A percentile compares a stretch with the other conserved stretches of the same genome.
Conservation (phyloP, 2,888 invertebrate genomes). For the Synergus gifuensis region DNA sequence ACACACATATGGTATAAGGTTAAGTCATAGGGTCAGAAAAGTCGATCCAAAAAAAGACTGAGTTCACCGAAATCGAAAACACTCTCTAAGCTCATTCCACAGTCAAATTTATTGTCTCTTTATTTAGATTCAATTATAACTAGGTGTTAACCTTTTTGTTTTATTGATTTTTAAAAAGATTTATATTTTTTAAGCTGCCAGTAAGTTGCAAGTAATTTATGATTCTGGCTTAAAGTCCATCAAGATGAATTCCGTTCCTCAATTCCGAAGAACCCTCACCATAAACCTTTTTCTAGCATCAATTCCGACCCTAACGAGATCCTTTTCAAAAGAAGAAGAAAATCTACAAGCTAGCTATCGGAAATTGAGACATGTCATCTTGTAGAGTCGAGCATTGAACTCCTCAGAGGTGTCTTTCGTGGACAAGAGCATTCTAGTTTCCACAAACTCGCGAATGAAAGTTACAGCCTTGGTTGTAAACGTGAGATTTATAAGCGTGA, state of each 20-base stretch:
- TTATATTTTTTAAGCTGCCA: too few species aligned
- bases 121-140: not conserved
- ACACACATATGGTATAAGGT: slow-evolving; percentile 23
- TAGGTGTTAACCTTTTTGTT: too few species aligned
- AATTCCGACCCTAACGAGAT: slow-evolving; percentile 5
- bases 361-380: not conserved
- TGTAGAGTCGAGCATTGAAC: not conserved
- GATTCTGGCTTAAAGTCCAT: not conserved
- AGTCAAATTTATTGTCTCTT: not conserved
- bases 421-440: not conserved
- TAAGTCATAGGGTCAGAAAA: slow-evolving; percentile 22
- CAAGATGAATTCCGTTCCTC: slow-evolving; percentile 1
- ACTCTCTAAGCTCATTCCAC: not conserved
- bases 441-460: not conserved
- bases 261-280: slow-evolving; percentile 8
- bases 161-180: too few species aligned
- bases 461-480: not conserved
- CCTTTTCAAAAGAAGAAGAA: not conserved
- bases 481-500: not conserved
- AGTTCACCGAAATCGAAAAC: not conserved
- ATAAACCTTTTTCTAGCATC: slow-evolving; percentile 6
- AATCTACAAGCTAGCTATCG: not conserved
- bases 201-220: not conserved
- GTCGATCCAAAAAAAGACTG: slow-evolving; percentile 27
- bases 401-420: not conserved